These are phyloP conservation scores for Onychorhynchus coronatus DNA, from an alignment of 2,113 vertebrate genomes.

Conservation along the genomic window DNA sequence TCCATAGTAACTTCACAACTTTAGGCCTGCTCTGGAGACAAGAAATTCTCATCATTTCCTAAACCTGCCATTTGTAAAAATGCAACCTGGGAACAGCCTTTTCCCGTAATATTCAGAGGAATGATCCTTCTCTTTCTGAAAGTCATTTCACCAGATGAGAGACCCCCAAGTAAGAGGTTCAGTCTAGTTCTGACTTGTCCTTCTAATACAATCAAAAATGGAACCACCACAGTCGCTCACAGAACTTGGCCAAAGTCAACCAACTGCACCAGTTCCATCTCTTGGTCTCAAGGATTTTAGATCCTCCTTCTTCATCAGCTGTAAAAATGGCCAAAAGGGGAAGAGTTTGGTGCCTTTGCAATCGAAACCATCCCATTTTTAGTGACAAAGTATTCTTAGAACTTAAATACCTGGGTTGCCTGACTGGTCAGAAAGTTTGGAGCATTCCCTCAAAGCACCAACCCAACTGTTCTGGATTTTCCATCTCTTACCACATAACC, in stretches of 20 bases:
- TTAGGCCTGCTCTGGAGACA: not conserved
- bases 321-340: not conserved
- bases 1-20: not conserved
- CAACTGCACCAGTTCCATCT: not conserved
- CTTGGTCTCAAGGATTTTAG: not conserved
- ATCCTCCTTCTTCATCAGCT: not conserved
- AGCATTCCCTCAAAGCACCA: not conserved
- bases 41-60: not conserved
- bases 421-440: not conserved
- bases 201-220: not conserved
- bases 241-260: not conserved
- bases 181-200: not conserved
- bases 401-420: not conserved
- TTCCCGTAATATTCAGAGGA: not conserved
- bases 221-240: accelerated
- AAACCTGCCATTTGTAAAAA: not conserved
- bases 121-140: not conserved
- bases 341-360: not conserved
- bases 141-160: not conserved
- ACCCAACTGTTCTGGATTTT: not conserved
- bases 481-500: not conserved
- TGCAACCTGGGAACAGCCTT: not conserved
- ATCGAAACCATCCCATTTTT: not conserved
- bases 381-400: not conserved
- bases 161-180: not conserved